Evolutionary conservation across 2,797 vertebrate species (phyloP).

Genomic region (Nasua narica): DNA sequence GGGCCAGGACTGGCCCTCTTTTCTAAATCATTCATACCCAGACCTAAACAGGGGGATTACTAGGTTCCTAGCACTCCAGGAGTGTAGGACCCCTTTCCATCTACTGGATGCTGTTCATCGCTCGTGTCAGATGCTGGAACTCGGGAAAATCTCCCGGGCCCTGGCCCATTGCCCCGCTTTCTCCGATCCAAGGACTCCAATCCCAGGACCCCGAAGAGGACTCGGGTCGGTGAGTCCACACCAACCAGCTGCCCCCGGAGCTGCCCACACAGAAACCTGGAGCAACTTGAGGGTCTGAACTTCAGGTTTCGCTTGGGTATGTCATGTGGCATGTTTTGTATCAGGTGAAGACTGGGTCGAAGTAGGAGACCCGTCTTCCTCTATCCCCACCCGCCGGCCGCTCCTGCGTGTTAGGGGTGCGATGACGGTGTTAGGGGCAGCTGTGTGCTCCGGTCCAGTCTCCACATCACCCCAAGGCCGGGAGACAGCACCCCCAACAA

Average conservation of each 20-base stretch:
- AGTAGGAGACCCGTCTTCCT: background rate
- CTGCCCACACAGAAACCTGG: background rate
- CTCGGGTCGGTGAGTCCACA: background rate
- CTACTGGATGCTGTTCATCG: background rate
- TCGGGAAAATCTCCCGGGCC: background rate
- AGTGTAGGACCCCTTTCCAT: background rate
- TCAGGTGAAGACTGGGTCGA: background rate
- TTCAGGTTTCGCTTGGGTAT: background rate
- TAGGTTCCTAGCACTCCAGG: background rate
- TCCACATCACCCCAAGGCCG: background rate
- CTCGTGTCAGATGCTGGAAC: background rate
- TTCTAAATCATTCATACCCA: background rate
- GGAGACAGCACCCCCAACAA: background rate
- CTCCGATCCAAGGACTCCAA: background rate
- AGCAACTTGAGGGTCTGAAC: background rate
- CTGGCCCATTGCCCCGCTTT: background rate
- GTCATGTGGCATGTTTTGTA: background rate
- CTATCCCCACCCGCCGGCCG: background rate
- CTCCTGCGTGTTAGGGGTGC: fast-evolving
- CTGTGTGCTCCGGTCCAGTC: background rate
- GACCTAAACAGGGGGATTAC: background rate
- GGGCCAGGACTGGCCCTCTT: background rate
- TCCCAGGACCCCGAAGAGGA: background rate
- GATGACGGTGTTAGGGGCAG: background rate
- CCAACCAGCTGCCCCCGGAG: background rate